These are phyloP conservation scores for Actenoides hombroni DNA, from an alignment of 2,113 vertebrate genomes.

Conservation along the genomic window DNA sequence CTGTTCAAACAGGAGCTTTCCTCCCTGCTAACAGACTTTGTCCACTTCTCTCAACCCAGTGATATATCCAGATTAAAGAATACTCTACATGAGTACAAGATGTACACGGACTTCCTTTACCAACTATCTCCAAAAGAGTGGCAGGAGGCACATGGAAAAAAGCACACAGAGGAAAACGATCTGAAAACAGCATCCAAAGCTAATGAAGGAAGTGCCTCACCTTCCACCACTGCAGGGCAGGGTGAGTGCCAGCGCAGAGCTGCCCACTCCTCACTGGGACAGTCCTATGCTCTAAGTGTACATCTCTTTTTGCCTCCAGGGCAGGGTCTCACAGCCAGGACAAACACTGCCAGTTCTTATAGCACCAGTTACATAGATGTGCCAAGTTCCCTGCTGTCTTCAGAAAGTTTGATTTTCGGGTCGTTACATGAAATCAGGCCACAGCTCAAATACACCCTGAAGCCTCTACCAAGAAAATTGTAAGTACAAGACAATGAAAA, in stretches of 20 bases:
- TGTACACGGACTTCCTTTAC: conserved; percentile 86
- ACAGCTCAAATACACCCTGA: neutral
- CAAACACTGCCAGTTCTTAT: fast-evolving
- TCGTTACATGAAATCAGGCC: neutral
- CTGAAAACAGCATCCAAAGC: neutral
- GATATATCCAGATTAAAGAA: conserved; percentile 82
- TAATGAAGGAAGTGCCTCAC: neutral
- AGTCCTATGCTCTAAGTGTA: neutral
- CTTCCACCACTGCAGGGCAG: fast-evolving
- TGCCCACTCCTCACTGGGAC: neutral
- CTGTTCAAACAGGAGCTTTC: neutral
- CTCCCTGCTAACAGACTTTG: neutral
- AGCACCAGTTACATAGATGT: neutral
- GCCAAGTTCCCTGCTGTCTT: neutral
- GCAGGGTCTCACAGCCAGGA: neutral
- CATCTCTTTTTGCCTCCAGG: neutral
- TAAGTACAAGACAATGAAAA: conserved; percentile 24
- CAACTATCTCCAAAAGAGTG: conserved; percentile 86
- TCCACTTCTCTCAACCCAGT: conserved; percentile 59
- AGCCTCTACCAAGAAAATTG: neutral
- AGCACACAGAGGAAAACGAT: neutral
- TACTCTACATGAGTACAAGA: conserved; percentile 80
- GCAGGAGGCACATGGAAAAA: conserved; percentile 74
- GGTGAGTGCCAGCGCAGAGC: neutral
- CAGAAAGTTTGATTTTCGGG: neutral